These are phyloP conservation scores for Psephotus haematonotus DNA, from an alignment of 2,113 vertebrate genomes.

Conservation along the genomic window DNA sequence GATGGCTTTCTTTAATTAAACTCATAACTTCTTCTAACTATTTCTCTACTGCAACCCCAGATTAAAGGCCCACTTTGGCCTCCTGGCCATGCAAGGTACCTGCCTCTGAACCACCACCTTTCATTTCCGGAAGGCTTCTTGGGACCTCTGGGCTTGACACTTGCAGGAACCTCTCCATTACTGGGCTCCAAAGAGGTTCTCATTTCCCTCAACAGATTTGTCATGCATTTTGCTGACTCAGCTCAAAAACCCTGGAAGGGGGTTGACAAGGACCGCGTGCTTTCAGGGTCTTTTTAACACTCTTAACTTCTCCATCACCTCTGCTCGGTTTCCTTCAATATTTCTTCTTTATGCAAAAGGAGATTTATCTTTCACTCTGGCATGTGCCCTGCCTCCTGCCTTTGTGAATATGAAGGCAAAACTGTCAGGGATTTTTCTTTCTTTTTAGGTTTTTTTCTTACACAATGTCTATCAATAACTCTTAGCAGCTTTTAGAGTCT, in stretches of 20 bases:
- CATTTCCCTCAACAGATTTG: conserved; percentile 14
- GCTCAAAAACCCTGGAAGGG: background rate
- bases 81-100: background rate
- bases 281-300: conserved; percentile 10
- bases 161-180: background rate
- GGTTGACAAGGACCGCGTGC: background rate
- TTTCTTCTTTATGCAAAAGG: conserved; percentile 54
- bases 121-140: background rate
- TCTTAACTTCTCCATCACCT: conserved; percentile 43
- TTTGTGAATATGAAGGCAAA: conserved; percentile 25
- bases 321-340: conserved; percentile 36
- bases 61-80: background rate
- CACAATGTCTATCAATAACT: conserved; percentile 38
- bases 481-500: conserved; percentile 41
- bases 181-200: background rate
- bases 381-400: background rate
- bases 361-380: conserved; percentile 35
- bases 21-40: conserved; percentile 11
- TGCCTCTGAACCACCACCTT: background rate
- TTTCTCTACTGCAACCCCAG: background rate
- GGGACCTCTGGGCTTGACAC: background rate
- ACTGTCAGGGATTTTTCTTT: background rate
- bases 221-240: background rate
- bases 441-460: background rate
- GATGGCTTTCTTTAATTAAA: conserved; percentile 49